Base-by-base conservation (phyloP, 2,888 invertebrate genomes). In the Tetheella fluctuosa region DNA sequence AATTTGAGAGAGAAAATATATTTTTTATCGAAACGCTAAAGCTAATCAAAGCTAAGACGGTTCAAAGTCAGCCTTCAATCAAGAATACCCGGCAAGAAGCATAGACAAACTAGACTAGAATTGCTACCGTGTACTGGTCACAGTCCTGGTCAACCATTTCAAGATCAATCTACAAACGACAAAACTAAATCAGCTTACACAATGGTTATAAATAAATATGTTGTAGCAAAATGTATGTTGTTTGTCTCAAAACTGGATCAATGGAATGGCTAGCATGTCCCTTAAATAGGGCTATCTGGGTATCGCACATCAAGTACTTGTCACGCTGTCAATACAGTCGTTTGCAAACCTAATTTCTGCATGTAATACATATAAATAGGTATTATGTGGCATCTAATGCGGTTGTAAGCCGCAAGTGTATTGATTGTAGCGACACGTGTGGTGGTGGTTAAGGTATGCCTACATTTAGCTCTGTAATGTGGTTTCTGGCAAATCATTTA, bases 271-370 rank as follows among this genome's bases (percentile, higher is more conserved):
- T 10, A 20, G 20, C 48, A 1, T 17, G 20, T 2, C 6, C 17
- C 48, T 20, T 48, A 20, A 48, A 48, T 20, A 48, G 42, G 61
- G 54, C 57, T 60, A 57, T 57, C 34, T 52, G 81, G 79, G 81
- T 81, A 82, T 81, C 82, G 59, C 0, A n/a, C 68, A 80, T 79
- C 79, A 63, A 42, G 48, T 58, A 15, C 58, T 34, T 67, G 69
- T 71, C 76, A 67, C 58, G 59, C 66, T 66, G 69, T 66, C 70
- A 70, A 67, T 68, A 65, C 63, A 60, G 58, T 71, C 61, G 68
- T 83, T 81, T 77, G 82, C 81, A 81, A 83, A 76, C 73, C 81
- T 79, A 83, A 81, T 83, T 74, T 59, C 65, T 69, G 80, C 67
- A 79, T 78, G 74, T 76, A 68, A 72, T 78, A 76, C 76, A 73